These are phyloP conservation scores for Mythimna albipuncta DNA, from an alignment of 2,888 invertebrate species.

Conservation along the genomic window DNA sequence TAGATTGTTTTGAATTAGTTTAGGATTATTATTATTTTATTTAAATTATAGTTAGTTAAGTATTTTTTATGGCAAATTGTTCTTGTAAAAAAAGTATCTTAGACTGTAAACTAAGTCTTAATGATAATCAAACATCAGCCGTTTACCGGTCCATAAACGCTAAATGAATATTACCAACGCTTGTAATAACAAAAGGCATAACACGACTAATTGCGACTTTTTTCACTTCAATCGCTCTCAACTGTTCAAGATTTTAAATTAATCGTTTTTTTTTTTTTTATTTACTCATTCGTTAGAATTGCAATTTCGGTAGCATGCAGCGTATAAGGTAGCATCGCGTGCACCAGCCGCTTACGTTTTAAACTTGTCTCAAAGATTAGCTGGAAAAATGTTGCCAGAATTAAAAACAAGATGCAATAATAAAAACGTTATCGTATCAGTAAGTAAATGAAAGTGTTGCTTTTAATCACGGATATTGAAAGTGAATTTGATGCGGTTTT, in stretches of 20 bases:
- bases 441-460: slow-evolving; percentile 11
- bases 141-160: slow-evolving; percentile 21
- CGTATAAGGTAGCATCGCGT: slow-evolving; percentile 27
- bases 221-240: slow-evolving; percentile 2
- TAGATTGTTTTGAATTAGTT: too few species aligned
- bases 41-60: too few species aligned
- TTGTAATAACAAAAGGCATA: slow-evolving; percentile 24
- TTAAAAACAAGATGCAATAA: slow-evolving; percentile 2
- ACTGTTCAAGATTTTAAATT: slow-evolving; percentile 22
- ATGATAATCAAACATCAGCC: slow-evolving; percentile 1
- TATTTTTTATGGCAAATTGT: too few species aligned
- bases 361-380: slow-evolving; percentile 30
- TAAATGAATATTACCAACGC: background rate
- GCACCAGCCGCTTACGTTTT: slow-evolving; percentile 12
- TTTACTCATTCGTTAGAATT: slow-evolving; percentile 12
- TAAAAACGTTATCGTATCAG: slow-evolving; percentile 1
- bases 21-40: too few species aligned
- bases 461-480: slow-evolving; percentile 16
- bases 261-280: slow-evolving; percentile 23
- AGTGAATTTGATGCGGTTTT: slow-evolving; percentile 39
- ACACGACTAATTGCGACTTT: slow-evolving; percentile 26
- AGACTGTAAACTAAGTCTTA: background rate
- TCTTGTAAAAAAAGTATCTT: background rate
- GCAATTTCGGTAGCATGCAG: slow-evolving; percentile 38
- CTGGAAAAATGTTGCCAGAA: slow-evolving; percentile 7